A percentile compares a stretch with the other conserved stretches of the same genome.
Conservation (phyloP, 2,113 vertebrate genomes). For the Nipponia nippon region DNA sequence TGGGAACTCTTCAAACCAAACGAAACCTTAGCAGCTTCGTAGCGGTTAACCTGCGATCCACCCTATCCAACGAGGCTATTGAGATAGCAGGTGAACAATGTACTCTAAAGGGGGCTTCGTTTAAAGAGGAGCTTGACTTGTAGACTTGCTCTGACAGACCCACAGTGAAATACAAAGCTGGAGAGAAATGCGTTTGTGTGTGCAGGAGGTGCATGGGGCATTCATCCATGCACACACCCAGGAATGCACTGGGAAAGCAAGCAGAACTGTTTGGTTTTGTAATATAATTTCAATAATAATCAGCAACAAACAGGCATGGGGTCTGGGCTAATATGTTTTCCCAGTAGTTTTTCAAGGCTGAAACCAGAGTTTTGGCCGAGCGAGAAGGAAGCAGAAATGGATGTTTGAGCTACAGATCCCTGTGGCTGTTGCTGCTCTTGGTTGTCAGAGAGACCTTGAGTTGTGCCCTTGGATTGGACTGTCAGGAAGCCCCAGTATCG, state of each 20-base stretch:
- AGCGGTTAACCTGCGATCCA: neutral
- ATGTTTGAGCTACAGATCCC: neutral
- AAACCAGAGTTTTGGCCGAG: neutral
- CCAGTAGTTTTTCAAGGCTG: neutral
- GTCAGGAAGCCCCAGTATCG: neutral
- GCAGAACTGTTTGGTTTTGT: neutral
- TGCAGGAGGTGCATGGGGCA: neutral
- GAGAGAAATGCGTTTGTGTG: neutral
- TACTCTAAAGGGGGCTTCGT: neutral
- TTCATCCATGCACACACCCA: neutral
- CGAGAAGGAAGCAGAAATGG: neutral
- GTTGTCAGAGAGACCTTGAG: neutral
- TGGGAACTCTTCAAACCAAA: neutral
- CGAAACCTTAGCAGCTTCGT: neutral
- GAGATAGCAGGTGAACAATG: neutral
- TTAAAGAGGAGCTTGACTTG: neutral
- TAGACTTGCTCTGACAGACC: neutral
- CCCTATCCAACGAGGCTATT: neutral
- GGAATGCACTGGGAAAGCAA: conserved; percentile 9
- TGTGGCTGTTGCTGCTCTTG: neutral
- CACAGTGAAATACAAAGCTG: neutral
- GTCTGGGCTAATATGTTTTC: neutral
- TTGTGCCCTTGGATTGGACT: neutral
- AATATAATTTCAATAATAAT: neutral
- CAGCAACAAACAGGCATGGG: neutral